phyloP scores from a whole-genome alignment of 2,113 vertebrate genomes.

The Hystrix brachyura region DNA sequence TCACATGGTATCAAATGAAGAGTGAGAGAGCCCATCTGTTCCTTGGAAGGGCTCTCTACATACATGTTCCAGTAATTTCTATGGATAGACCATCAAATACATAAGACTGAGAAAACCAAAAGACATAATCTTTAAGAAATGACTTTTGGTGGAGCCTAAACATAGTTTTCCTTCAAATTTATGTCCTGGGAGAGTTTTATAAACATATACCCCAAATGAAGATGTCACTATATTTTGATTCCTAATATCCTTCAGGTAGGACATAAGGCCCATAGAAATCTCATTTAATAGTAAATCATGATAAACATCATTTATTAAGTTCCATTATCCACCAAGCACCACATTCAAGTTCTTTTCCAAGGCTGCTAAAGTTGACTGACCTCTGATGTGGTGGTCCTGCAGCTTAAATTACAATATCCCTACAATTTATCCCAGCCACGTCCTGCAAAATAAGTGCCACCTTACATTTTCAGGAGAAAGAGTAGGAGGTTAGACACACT shows the following conservation, averaged over 20 bases:
- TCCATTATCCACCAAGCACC: background rate
- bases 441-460: background rate
- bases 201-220: background rate
- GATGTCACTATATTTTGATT: background rate
- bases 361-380: background rate
- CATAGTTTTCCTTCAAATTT: slow-evolving; percentile 31
- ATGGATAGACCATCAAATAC: background rate
- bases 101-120: background rate
- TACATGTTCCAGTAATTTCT: slow-evolving; percentile 29
- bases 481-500: background rate
- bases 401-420: background rate
- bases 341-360: slow-evolving; percentile 1
- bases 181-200: slow-evolving; percentile 1
- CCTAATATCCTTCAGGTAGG: background rate
- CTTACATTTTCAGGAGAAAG: background rate
- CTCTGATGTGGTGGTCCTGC: background rate
- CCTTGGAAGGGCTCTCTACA: background rate
- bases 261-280: slow-evolving; percentile 10
- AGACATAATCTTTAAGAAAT: slow-evolving; percentile 15
- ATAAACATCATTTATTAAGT: background rate
- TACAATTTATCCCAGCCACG: background rate
- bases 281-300: background rate
- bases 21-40: background rate
- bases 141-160: background rate
- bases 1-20: background rate